Conservation (phyloP, 1,140 invertebrate genomes). For the Zaprionus camerounensis region DNA sequence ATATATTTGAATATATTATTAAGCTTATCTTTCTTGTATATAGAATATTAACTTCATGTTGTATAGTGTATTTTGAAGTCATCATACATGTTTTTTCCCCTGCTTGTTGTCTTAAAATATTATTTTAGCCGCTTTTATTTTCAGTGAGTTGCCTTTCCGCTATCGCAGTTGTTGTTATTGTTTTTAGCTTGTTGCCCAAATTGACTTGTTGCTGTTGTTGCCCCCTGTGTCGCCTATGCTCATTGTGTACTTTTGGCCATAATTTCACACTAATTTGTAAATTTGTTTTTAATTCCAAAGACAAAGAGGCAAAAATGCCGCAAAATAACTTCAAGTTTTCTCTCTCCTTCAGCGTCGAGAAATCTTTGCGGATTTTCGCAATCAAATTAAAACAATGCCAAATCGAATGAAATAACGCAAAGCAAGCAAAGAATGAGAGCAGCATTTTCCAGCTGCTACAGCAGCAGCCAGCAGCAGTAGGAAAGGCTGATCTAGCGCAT, state of each 20-base stretch:
- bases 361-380: conserved; percentile 32
- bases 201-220: conserved; percentile 25
- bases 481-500: conserved; percentile 14
- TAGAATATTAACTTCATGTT: too few species aligned
- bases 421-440: conserved; percentile 12
- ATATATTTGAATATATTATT: not conserved
- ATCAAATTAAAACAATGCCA: conserved; percentile 39
- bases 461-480: too few species aligned
- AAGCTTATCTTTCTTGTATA: not conserved
- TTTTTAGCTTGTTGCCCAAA: conserved; percentile 31
- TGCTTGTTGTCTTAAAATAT: conserved; percentile 17
- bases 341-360: not conserved
- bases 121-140: conserved; percentile 39
- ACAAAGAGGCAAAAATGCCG: conserved; percentile 47
- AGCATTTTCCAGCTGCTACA: conserved; percentile 2
- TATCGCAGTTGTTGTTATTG: conserved; percentile 11
- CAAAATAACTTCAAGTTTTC: conserved; percentile 15
- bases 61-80: not conserved
- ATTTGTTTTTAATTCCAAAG: conserved; percentile 75
- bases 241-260: conserved; percentile 50
- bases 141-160: conserved; percentile 30
- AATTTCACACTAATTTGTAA: conserved; percentile 81
- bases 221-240: conserved; percentile 16
- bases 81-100: not conserved
- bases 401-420: conserved; percentile 31